A percentile compares a stretch with the other conserved stretches of the same genome.
These are phyloP conservation scores for Colaptes auratus DNA, from an alignment of 2,113 vertebrate genomes.

Conservation along the genomic window DNA sequence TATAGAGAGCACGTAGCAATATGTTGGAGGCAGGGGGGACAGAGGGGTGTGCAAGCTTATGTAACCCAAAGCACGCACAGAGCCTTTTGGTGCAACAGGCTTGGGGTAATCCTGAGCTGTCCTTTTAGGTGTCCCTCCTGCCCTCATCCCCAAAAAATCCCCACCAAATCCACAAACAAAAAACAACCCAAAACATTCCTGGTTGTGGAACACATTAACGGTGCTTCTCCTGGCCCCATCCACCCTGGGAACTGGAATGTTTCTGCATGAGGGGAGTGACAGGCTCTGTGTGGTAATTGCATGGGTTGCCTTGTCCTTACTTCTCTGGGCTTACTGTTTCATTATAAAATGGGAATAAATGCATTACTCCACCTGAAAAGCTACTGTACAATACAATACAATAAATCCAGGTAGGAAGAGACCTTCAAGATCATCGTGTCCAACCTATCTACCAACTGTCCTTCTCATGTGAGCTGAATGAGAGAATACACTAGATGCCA, in stretches of 20 bases:
- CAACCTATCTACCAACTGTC: too few relatives aligned
- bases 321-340: not conserved
- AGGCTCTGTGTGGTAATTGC: not conserved
- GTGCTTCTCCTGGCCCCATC: not conserved
- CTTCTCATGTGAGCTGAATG: not conserved
- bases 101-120: not conserved
- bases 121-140: not conserved
- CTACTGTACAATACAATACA: too few relatives aligned
- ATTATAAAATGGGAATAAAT: not conserved
- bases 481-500: not conserved
- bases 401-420: too few relatives aligned
- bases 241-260: not conserved
- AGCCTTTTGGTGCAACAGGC: fast-evolving
- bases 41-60: not conserved
- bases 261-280: not conserved
- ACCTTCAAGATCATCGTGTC: too few relatives aligned
- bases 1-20: not conserved
- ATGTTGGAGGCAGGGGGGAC: not conserved
- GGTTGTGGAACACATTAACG: not conserved
- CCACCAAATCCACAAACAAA: too few relatives aligned
- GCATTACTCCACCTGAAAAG: not conserved
- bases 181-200: not conserved
- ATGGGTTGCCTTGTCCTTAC: not conserved
- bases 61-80: fast-evolving
- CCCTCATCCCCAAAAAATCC: not conserved